Evolutionary conservation across 2,888 invertebrate genomes (phyloP), one percentile per base, ranked within the genome.

Genomic region (Lochmaea capreae): DNA sequence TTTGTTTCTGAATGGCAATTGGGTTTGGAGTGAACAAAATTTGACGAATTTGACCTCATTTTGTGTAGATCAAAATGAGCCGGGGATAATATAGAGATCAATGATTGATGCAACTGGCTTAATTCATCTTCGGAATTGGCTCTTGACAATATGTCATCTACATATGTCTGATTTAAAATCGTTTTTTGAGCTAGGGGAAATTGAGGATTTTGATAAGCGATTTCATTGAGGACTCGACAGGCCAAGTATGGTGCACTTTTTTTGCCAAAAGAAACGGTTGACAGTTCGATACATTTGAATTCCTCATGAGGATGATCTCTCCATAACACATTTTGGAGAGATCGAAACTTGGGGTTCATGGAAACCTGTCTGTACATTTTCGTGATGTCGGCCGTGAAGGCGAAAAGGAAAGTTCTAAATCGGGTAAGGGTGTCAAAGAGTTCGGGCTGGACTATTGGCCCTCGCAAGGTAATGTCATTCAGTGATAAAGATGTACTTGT

Each of bases 381-480:
- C 46, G 46, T 46, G 46, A 46, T 46, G 46, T 46, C 46, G 46
- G 46, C 46, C 46, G 46, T 46, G 46, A 46, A 14, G 46, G 46
- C 46, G 46, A 14, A 46, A 46, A 46, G 46, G 46, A 14, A 46
- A 46, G 46, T 46, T 46, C 46, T 46, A 46, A 46, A 46, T 46
- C 46, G 46, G 46, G 46, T 46, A 14, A 46, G 46, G 14, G 14
- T 46, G 46, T 46, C 46, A 58, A 74, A 76, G 10, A 76, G 18
- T 22, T 68, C 72, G 18, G 57, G 26, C 52, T 74, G 74, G n/a
- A 67, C 74, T 18, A 49, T 67, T 16, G 58, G 22, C 11, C 71
- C 74, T 39, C 59, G 69, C 16, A 52, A 49, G 57, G 67, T 67
- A 4, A 71, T 49, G 16, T 74, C 66, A 62, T 74, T 74, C 3